phyloP scores from a whole-genome alignment of 2,888 invertebrate species.

The Fragum fragum region DNA sequence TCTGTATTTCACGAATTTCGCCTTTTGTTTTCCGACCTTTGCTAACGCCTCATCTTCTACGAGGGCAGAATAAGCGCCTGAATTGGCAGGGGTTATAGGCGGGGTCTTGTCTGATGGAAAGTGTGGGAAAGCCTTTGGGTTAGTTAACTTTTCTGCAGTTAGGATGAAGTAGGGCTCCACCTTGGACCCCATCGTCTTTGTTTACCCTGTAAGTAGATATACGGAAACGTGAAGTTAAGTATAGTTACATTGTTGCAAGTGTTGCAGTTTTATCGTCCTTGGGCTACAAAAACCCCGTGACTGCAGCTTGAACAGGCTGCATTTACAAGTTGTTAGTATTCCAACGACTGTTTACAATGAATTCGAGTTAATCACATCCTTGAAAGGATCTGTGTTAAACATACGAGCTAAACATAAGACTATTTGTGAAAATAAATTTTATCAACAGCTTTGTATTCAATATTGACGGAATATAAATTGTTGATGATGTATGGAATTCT shows the following conservation, averaged over 20 bases:
- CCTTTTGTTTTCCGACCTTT: constrained; percentile 28
- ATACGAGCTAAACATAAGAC: too few species aligned
- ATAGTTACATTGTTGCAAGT: not conserved
- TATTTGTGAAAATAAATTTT: too few species aligned
- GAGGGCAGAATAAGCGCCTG: constrained; percentile 9
- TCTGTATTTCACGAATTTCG: constrained; percentile 43
- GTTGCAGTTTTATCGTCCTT: not conserved
- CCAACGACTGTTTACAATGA: too few species aligned
- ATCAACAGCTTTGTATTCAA: too few species aligned
- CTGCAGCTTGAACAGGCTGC: too few species aligned
- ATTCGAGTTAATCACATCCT: too few species aligned
- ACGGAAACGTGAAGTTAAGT: constrained; percentile 21
- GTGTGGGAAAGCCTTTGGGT: constrained; percentile 20
- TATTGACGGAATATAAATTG: too few species aligned
- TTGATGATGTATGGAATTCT: too few species aligned
- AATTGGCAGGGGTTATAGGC: constrained; percentile 44
- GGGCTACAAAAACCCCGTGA: not conserved
- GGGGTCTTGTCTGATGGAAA: constrained; percentile 29
- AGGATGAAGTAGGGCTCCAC: constrained; percentile 70
- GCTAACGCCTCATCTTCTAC: not conserved
- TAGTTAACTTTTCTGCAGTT: constrained; percentile 53
- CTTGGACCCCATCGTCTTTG: constrained; percentile 61
- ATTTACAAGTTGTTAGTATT: not conserved
- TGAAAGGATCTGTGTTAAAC: too few species aligned
- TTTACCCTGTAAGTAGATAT: too few species aligned